phyloP scores from a whole-genome alignment of 2,797 vertebrate species.

The Gephyroberyx darwinii region DNA sequence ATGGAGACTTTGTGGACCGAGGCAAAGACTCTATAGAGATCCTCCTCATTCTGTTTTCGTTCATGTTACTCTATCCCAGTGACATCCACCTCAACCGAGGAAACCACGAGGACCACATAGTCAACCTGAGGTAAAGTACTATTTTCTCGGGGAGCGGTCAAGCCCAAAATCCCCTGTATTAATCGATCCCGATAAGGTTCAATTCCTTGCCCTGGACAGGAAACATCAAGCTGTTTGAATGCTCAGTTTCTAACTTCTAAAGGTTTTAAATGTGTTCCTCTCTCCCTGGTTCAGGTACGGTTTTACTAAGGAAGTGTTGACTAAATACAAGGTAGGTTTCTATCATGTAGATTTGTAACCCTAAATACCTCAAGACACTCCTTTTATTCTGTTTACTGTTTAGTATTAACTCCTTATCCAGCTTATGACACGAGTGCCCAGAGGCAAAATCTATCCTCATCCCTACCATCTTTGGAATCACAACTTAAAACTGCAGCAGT shows the following conservation, averaged over 20 bases:
- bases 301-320: slow-evolving; percentile 93
- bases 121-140: slow-evolving; percentile 88
- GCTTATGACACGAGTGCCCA: slow-evolving; percentile 20
- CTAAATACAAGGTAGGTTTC: slow-evolving; percentile 90
- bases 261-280: slow-evolving; percentile 17
- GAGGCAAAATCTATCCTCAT: not conserved
- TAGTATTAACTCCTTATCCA: slow-evolving; percentile 17
- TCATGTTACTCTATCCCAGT: slow-evolving; percentile 90
- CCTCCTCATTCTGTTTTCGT: slow-evolving; percentile 90
- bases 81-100: slow-evolving; percentile 93
- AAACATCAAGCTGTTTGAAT: not conserved
- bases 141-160: not conserved
- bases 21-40: slow-evolving; percentile 93
- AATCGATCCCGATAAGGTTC: too few species aligned
- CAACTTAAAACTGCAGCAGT: slow-evolving; percentile 24
- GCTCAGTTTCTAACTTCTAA: not conserved
- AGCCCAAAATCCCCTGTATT: not conserved
- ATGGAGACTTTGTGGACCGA: slow-evolving; percentile 95
- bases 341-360: not conserved
- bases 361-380: too few species aligned
- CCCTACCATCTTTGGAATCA: slow-evolving; percentile 18
- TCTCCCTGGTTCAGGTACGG: slow-evolving; percentile 86
- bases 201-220: too few species aligned
- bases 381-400: slow-evolving; percentile 16
- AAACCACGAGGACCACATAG: slow-evolving; percentile 95